phyloP scores from a whole-genome alignment of 2,113 vertebrate genomes.

The Lanius collurio region DNA sequence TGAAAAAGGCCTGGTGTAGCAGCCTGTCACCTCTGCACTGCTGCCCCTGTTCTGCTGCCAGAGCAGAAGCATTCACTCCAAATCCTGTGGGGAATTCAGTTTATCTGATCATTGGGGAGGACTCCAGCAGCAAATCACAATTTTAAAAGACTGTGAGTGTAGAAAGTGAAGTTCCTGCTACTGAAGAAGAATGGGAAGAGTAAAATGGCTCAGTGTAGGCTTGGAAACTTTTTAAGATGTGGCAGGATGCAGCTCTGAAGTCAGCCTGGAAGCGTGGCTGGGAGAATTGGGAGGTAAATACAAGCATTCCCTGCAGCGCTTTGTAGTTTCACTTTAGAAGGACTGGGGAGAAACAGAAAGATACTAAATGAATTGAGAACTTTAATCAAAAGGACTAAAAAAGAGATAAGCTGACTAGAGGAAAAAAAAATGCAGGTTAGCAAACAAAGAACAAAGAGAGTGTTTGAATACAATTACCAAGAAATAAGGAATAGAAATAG shows the following conservation, averaged over 20 bases:
- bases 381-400: slow-evolving; percentile 73
- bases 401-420: slow-evolving; percentile 68
- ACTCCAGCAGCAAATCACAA: neutral
- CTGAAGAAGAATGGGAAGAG: neutral
- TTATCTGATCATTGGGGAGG: neutral
- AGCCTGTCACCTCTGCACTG: neutral
- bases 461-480: slow-evolving; percentile 71
- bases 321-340: slow-evolving; percentile 64
- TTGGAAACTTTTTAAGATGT: neutral
- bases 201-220: neutral
- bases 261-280: slow-evolving; percentile 39
- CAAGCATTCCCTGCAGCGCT: slow-evolving; percentile 66
- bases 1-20: neutral
- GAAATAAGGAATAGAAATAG: slow-evolving; percentile 67
- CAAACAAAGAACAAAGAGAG: slow-evolving; percentile 71
- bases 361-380: slow-evolving; percentile 67
- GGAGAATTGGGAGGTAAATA: slow-evolving; percentile 58
- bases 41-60: neutral
- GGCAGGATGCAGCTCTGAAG: slow-evolving; percentile 10
- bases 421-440: slow-evolving; percentile 59
- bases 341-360: slow-evolving; percentile 56
- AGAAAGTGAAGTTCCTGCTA: neutral
- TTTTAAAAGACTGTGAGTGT: neutral
- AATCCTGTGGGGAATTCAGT: neutral
- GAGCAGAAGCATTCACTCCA: neutral